phyloP scores from a whole-genome alignment of 2,797 vertebrate species.

The Pangasius macronema region DNA sequence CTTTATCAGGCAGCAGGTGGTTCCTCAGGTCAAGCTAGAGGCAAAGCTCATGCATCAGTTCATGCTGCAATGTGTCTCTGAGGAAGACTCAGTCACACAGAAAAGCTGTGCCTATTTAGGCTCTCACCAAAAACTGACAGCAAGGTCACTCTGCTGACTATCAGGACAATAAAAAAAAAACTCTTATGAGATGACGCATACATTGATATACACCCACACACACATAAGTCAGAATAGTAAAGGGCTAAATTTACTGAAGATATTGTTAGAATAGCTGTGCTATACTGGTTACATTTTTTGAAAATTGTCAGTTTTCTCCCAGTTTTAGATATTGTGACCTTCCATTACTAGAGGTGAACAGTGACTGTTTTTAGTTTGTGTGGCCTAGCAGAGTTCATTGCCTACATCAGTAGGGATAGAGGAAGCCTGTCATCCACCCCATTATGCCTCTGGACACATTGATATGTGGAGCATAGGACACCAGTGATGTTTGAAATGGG shows the following conservation, averaged over 20 bases:
- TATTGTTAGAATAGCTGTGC: neutral
- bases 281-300: neutral
- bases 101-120: constrained; percentile 42
- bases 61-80: constrained; percentile 45
- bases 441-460: constrained; percentile 8
- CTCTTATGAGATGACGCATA: constrained; percentile 32
- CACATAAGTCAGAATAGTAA: constrained; percentile 24
- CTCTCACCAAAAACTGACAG: constrained; percentile 31
- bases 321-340: neutral
- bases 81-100: constrained; percentile 39
- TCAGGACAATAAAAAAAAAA: constrained; percentile 22
- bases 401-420: constrained; percentile 11
- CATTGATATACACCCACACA: constrained; percentile 5
- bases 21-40: constrained; percentile 41
- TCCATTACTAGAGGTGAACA: neutral
- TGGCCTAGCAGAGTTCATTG: constrained; percentile 1
- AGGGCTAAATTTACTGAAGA: neutral
- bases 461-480: neutral
- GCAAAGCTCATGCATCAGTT: constrained; percentile 50
- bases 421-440: constrained; percentile 14
- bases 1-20: constrained; percentile 29
- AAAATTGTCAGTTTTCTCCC: neutral
- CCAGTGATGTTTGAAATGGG: constrained; percentile 8
- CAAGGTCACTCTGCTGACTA: constrained; percentile 37
- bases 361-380: neutral